These are phyloP conservation scores for Hydropsyche tenuis DNA, from an alignment of 1,140 invertebrate genomes.

Conservation along the genomic window DNA sequence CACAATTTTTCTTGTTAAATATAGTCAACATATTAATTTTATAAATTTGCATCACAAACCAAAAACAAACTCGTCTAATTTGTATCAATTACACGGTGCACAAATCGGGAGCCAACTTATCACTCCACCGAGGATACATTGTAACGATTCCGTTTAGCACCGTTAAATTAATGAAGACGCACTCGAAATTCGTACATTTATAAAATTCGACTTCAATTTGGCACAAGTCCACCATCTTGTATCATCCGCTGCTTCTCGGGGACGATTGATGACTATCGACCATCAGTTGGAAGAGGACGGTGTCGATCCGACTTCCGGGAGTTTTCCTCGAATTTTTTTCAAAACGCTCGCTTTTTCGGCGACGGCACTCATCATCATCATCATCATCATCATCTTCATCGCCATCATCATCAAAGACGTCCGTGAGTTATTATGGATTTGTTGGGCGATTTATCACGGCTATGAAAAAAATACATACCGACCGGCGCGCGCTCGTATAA, in stretches of 20 bases:
- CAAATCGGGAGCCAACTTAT: no score
- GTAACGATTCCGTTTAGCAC: no score
- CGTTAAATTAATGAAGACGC: no score
- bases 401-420: conserved; percentile 36
- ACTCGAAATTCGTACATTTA: no score
- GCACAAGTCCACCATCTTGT: background rate
- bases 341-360: conserved; percentile 5
- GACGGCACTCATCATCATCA: conserved; percentile 19
- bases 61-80: no score
- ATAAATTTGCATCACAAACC: no score
- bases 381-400: conserved; percentile 24
- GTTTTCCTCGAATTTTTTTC: conserved; percentile 4
- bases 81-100: no score
- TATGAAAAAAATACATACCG: conserved; percentile 18
- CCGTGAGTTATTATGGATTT: conserved; percentile 47
- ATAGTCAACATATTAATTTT: no score
- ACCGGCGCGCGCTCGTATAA: background rate
- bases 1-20: no score
- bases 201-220: background rate
- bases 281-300: no score
- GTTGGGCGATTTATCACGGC: conserved; percentile 45
- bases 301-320: background rate
- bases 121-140: no score
- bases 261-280: no score
- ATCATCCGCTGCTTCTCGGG: background rate